phyloP scores from a whole-genome alignment of 2,797 vertebrate species.

The Pelochelys cantorii region DNA sequence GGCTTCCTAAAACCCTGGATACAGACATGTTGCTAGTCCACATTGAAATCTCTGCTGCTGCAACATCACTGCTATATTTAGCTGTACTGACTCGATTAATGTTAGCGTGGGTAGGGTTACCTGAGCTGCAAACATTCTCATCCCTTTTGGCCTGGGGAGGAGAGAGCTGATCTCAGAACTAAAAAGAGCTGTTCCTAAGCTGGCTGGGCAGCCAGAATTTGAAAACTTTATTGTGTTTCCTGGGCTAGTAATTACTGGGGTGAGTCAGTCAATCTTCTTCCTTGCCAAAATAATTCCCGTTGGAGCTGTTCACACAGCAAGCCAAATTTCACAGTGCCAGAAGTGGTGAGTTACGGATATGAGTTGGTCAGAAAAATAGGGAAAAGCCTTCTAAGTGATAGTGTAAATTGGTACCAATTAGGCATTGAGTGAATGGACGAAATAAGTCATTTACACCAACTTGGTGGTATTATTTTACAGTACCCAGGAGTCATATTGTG shows the following conservation, averaged over 20 bases:
- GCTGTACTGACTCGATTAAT: not conserved
- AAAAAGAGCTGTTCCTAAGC: not conserved
- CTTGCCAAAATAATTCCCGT: conserved; percentile 34
- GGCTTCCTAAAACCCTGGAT: not conserved
- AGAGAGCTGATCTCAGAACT: not conserved
- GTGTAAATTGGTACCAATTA: not conserved
- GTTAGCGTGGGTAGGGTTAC: not conserved
- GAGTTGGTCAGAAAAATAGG: not conserved
- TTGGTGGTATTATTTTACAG: accelerated
- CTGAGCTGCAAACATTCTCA: not conserved
- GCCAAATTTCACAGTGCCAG: not conserved
- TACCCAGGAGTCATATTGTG: not conserved
- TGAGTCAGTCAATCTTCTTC: conserved; percentile 40
- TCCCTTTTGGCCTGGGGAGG: not conserved
- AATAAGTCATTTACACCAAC: not conserved
- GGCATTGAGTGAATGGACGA: not conserved
- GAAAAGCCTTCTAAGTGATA: not conserved
- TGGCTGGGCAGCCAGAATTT: conserved; percentile 10
- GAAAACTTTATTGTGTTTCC: conserved; percentile 39
- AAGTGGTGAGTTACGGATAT: not conserved
- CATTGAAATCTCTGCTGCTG: not conserved
- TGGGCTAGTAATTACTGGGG: conserved; percentile 4
- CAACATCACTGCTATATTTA: not conserved
- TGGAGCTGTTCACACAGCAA: not conserved
- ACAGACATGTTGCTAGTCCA: not conserved